Evolutionary conservation across 2,888 invertebrate genomes (phyloP).

Genomic region (Invenusta paracnida): DNA sequence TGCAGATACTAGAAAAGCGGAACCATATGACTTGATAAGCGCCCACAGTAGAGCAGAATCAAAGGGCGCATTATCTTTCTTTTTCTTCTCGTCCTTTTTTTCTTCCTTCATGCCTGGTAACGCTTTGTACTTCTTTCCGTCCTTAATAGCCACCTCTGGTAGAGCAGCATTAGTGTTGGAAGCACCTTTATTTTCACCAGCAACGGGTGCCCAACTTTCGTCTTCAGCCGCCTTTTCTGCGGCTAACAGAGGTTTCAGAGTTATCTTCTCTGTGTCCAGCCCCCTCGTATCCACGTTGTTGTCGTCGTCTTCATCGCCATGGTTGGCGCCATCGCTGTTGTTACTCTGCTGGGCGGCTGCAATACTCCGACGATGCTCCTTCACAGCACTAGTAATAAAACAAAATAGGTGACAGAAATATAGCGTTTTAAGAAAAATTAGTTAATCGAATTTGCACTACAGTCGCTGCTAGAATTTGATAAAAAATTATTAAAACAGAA

Average conservation of each 20-base stretch:
- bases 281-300: too few species aligned
- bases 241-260: background rate
- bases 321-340: background rate
- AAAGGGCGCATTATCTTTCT: background rate
- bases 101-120: background rate
- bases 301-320: too few species aligned
- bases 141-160: background rate
- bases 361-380: background rate
- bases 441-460: too few species aligned
- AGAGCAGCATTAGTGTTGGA: background rate
- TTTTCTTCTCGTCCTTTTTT: background rate
- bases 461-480: too few species aligned
- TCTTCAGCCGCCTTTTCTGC: background rate
- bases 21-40: conserved; percentile 72
- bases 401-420: background rate
- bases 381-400: background rate
- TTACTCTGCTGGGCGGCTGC: background rate
- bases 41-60: conserved; percentile 9
- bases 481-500: too few species aligned
- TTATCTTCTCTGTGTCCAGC: background rate
- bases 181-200: too few species aligned
- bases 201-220: too few species aligned
- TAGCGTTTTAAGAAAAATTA: too few species aligned
- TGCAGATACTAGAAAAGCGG: conserved; percentile 78
- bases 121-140: background rate